A percentile compares a stretch with the other conserved stretches of the same genome.
Evolutionary conservation across 2,113 vertebrate genomes (phyloP).

Genomic region (Thryonomys swinderianus): DNA sequence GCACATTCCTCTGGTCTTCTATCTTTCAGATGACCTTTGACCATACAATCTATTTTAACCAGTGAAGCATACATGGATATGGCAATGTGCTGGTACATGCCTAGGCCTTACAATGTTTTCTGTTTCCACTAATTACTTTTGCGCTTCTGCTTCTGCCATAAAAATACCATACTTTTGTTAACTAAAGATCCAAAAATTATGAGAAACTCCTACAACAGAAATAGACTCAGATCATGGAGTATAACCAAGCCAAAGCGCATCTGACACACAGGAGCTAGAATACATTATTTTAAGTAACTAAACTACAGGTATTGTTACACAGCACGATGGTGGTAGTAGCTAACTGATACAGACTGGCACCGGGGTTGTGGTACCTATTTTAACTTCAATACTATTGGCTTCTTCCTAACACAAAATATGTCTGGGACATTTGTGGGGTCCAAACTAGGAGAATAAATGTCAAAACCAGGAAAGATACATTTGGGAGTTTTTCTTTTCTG

Average conservation of each 20-base stretch:
- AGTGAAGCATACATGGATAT: neutral
- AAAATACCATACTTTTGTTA: neutral
- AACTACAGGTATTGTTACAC: conserved; percentile 57
- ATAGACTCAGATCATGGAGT: neutral
- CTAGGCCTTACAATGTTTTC: neutral
- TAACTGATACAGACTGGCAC: conserved; percentile 45
- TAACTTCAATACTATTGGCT: neutral
- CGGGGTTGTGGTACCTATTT: neutral
- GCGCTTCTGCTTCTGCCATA: neutral
- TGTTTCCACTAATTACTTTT: neutral
- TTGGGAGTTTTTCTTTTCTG: conserved; percentile 65
- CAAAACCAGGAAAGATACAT: conserved; percentile 61
- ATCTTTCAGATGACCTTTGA: neutral
- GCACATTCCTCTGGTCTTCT: neutral
- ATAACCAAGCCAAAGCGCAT: neutral
- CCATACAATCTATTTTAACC: neutral
- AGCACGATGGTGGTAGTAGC: neutral
- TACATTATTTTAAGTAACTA: neutral
- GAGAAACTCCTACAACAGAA: neutral
- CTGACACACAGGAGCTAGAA: neutral
- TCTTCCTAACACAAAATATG: neutral
- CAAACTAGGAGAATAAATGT: conserved; percentile 58
- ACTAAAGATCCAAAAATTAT: neutral
- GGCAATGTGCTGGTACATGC: neutral
- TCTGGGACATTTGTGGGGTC: conserved; percentile 8